These are phyloP conservation scores for Leptodactylus fallax DNA, from an alignment of 2,797 vertebrate genomes.

Conservation along the genomic window DNA sequence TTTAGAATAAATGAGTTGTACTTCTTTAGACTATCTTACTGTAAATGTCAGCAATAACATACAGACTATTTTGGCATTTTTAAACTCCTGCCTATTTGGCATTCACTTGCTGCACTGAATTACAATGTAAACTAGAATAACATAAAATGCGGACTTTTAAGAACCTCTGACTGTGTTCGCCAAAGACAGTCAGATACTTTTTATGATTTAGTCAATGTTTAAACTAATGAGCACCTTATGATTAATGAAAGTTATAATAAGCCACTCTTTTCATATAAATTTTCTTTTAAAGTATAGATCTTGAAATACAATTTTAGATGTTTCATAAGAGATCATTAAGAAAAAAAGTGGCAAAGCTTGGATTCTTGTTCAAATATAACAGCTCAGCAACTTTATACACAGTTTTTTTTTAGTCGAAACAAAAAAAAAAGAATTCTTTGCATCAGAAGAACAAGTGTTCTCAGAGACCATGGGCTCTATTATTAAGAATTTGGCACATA, in stretches of 20 bases:
- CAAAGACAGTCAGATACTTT: conserved; percentile 27
- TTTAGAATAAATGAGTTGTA: neutral
- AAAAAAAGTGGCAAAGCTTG: conserved; percentile 43
- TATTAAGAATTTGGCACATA: conserved; percentile 52
- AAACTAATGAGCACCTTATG: conserved; percentile 25
- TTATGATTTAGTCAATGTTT: conserved; percentile 29
- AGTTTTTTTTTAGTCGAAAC: conserved; percentile 9
- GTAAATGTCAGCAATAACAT: no score
- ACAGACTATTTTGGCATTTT: neutral
- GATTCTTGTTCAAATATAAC: conserved; percentile 26
- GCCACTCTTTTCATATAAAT: conserved; percentile 27
- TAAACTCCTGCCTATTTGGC: no score
- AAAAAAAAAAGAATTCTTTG: conserved; percentile 27
- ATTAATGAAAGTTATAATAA: conserved; percentile 35
- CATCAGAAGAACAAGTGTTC: conserved; percentile 40
- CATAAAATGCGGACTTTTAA: neutral
- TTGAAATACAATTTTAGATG: conserved; percentile 9
- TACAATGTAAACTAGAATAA: no score
- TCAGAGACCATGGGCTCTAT: conserved; percentile 43
- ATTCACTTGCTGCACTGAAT: neutral
- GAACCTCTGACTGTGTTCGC: neutral
- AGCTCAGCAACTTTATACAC: conserved; percentile 48
- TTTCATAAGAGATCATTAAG: conserved; percentile 27
- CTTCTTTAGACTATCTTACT: no score
- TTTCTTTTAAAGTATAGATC: neutral